Conservation (phyloP, 2,113 vertebrate genomes). For the Herpetotheres cachinnans region DNA sequence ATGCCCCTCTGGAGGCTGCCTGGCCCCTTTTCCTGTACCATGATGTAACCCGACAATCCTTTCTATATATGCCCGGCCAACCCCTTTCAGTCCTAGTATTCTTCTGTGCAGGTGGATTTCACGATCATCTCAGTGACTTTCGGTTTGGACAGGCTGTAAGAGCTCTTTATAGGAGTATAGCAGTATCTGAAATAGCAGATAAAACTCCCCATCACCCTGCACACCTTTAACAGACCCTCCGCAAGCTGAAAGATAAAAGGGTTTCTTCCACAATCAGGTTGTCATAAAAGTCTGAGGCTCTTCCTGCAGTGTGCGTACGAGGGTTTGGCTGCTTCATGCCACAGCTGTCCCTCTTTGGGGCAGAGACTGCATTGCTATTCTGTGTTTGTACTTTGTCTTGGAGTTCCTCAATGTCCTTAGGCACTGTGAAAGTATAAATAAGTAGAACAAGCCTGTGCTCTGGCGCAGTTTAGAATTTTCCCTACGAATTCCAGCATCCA, state of each 20-base stretch:
- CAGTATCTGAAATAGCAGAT: background rate
- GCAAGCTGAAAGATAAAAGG: background rate
- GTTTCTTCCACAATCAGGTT: background rate
- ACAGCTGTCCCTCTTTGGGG: background rate
- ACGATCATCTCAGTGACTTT: background rate
- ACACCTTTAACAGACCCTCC: background rate
- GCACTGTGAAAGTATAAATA: background rate
- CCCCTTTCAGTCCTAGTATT: background rate
- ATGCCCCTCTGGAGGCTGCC: background rate
- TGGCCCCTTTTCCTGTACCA: background rate
- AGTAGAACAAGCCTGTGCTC: background rate
- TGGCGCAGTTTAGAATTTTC: background rate
- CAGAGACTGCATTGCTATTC: background rate
- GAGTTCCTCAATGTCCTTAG: background rate
- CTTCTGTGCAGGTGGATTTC: background rate
- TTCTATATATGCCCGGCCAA: background rate
- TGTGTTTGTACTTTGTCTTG: background rate
- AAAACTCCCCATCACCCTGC: background rate
- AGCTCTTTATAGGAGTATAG: background rate
- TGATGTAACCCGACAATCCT: background rate
- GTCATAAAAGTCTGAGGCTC: background rate
- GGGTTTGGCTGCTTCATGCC: background rate
- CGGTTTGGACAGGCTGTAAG: background rate
- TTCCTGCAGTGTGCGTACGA: accelerated
- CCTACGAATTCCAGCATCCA: background rate